Evolutionary conservation across 2,797 vertebrate genomes (phyloP).

Genomic region (Peromyscus melanophrys): DNA sequence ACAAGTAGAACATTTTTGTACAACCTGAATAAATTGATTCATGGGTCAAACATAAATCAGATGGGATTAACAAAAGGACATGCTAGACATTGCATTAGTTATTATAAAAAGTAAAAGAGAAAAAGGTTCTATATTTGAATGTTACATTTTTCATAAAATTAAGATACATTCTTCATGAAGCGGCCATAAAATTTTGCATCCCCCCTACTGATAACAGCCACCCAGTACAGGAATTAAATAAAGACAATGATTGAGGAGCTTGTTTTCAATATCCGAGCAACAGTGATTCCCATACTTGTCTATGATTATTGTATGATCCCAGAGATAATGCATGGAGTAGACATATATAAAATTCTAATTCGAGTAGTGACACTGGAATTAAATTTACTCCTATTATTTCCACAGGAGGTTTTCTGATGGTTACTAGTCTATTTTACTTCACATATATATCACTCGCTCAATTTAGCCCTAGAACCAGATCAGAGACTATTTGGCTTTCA

Average conservation of each 20-base stretch:
- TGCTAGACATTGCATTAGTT: not conserved
- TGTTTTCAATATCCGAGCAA: not conserved
- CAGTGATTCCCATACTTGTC: not conserved
- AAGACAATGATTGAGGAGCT: not conserved
- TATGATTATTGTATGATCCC: not conserved
- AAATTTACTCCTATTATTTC: not conserved
- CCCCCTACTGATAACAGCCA: not conserved
- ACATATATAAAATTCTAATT: not conserved
- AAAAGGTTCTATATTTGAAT: not conserved
- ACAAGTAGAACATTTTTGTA: conserved; percentile 60
- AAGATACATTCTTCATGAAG: not conserved
- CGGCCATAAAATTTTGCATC: not conserved
- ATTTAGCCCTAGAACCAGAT: not conserved
- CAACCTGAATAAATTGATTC: conserved; percentile 56
- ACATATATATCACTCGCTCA: not conserved
- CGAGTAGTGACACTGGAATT: not conserved
- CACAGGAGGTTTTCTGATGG: not conserved
- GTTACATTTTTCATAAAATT: not conserved
- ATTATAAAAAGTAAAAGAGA: conserved; percentile 4
- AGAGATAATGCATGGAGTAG: not conserved
- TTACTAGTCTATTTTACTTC: not conserved
- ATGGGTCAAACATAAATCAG: conserved; percentile 56
- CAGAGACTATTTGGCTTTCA: not conserved
- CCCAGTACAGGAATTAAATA: not conserved
- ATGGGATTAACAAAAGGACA: conserved; percentile 49